Base-by-base conservation (phyloP, 1,140 invertebrate species). In the Bombus impatiens region DNA sequence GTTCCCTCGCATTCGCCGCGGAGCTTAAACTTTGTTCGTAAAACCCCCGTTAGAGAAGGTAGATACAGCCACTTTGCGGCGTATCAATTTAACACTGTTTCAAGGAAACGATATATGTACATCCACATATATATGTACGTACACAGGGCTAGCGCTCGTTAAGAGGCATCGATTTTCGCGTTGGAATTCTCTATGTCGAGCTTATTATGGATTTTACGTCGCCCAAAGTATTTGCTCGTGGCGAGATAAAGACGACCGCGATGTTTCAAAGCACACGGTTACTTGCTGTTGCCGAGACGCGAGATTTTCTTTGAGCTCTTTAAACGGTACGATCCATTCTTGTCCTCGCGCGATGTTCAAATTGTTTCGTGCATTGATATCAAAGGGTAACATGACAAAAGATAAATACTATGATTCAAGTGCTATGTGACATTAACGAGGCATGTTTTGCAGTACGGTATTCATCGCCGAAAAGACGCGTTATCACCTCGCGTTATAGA, bases 21-120 rank as follows among this genome's bases (percentile, higher is more conserved):
- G 35, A 67, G 88, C 82, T 89, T 87, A 89, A 89, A 89, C 88
- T 89, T 84, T 74, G 71, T 65, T 76, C 80, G 72, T 28, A 70
- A 74, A 84, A 86, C 72, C 44, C 53, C 42, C 28, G 67, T 37
- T 37, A 28, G 65, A 25, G 78, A 78, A 59, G 44, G n/a, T 57
- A 65, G 59, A 53, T 35, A 59, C 25, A 13, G 37, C 37, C 81
- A 62, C 68, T 89, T 76, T 74, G 78, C 85, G 78, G 77, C 37
- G 57, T 79, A 85, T 85, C 83, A 85, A 85, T 80, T 85, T 85
- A 85, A 85, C 83, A 72, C 67, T 62, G 68, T 80, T 62, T 6
- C 83, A 35, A 40, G 53, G 37, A 57, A 80, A 37, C 77, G 53
- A 74, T 80, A 72, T 18, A 35, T 35, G 35, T 35, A 80, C 28